Percentiles rank a stretch among this genome's conserved stretches.
Conservation (phyloP, 1,140 invertebrate species). For the Muscidifurax raptorellus region DNA sequence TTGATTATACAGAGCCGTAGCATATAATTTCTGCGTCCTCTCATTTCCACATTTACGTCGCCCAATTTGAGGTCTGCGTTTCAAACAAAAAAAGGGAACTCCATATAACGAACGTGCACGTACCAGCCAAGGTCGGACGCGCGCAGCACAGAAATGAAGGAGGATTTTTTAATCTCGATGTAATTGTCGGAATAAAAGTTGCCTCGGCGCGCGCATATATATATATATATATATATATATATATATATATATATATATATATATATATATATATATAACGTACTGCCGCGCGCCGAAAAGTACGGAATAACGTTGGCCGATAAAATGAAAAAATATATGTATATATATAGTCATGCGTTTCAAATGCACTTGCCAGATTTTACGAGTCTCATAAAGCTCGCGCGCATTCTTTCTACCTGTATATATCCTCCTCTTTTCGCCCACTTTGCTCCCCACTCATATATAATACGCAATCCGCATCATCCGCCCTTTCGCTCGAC, state of each 20-base stretch:
- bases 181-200: constrained; percentile 27
- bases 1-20: too few relatives aligned
- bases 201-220: too few relatives aligned
- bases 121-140: background rate
- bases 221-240: too few relatives aligned
- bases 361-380: constrained; percentile 53
- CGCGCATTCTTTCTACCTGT: background rate
- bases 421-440: background rate
- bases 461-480: background rate
- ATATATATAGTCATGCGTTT: constrained; percentile 28
- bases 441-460: background rate
- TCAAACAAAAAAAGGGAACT: too few relatives aligned
- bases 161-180: constrained; percentile 42
- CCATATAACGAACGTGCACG: too few relatives aligned
- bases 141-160: background rate
- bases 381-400: constrained; percentile 53
- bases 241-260: too few relatives aligned
- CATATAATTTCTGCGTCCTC: too few relatives aligned
- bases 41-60: too few relatives aligned
- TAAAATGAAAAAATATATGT: constrained; percentile 37
- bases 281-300: background rate
- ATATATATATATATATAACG: background rate
- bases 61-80: too few relatives aligned
- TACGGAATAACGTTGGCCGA: constrained; percentile 26
- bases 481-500: background rate